Percentiles rank a stretch among this genome's conserved stretches.
phyloP scores from a whole-genome alignment of 2,797 vertebrate species.

The Morus bassanus region DNA sequence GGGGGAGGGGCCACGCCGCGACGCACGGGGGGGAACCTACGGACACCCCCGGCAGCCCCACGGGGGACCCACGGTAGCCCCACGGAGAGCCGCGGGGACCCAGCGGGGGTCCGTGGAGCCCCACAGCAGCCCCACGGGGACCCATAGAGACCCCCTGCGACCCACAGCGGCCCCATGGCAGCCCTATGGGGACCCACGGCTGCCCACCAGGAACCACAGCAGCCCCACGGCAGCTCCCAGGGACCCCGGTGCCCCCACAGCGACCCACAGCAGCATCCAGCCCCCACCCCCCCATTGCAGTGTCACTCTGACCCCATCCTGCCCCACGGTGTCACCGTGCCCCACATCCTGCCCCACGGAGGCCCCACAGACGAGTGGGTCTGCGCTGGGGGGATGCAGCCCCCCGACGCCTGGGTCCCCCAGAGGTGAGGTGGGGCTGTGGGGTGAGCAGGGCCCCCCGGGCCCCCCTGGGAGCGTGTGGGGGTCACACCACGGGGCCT shows the following conservation, averaged over 20 bases:
- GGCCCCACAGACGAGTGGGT: too few species aligned
- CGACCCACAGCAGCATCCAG: background rate
- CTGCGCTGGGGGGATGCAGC: background rate
- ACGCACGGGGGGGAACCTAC: background rate
- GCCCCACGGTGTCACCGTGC: background rate
- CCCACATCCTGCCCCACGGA: background rate
- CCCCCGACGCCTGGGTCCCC: too few species aligned
- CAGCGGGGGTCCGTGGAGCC: too few species aligned
- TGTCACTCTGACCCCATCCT: background rate
- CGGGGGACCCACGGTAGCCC: background rate
- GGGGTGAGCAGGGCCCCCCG: too few species aligned
- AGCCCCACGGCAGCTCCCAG: background rate
- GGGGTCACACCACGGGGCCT: background rate
- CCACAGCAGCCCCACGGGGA: too few species aligned
- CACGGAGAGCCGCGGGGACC: too few species aligned
- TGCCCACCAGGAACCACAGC: too few species aligned
- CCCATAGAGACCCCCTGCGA: too few species aligned
- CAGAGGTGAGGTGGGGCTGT: too few species aligned
- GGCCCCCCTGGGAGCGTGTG: too few species aligned
- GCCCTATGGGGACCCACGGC: too few species aligned
- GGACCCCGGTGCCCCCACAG: background rate
- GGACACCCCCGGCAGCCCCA: background rate
- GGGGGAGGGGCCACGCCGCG: background rate
- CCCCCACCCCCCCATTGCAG: background rate
- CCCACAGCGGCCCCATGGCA: too few species aligned